These are phyloP conservation scores for Pogonus chalceus DNA, from an alignment of 1,140 invertebrate species.

Conservation along the genomic window DNA sequence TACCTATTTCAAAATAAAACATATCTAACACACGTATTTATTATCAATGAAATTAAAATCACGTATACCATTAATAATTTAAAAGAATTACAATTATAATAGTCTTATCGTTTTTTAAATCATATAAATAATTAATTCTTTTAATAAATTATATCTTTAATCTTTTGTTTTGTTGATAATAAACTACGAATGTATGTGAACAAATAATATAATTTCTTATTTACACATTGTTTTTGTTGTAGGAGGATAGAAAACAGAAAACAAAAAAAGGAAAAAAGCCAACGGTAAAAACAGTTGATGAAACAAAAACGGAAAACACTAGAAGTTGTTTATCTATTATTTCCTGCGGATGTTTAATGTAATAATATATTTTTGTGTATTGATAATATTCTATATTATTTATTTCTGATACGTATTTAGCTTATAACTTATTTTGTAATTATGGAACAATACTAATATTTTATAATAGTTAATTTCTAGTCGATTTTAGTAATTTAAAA, in stretches of 20 bases:
- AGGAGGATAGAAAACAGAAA: constrained; percentile 1
- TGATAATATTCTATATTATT: background rate
- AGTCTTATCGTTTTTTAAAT: too few relatives aligned
- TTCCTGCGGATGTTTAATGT: background rate
- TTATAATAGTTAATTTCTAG: too few relatives aligned
- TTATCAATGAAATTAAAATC: background rate
- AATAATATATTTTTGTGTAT: background rate
- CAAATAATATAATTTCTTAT: background rate
- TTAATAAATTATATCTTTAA: too few relatives aligned
- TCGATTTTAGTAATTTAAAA: too few relatives aligned
- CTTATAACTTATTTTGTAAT: too few relatives aligned
- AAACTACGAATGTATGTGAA: background rate
- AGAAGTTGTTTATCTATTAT: background rate
- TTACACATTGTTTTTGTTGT: background rate
- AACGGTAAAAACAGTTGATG: background rate
- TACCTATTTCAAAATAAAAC: background rate
- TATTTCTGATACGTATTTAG: background rate
- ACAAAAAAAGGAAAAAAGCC: background rate
- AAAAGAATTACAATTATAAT: too few relatives aligned
- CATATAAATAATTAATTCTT: too few relatives aligned
- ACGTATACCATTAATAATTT: too few relatives aligned
- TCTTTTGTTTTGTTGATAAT: too few relatives aligned
- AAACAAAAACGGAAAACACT: background rate
- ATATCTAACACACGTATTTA: background rate
- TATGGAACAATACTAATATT: too few relatives aligned